Conservation (phyloP, 2,888 invertebrate species). For the Xestoiulus laeticollis region DNA sequence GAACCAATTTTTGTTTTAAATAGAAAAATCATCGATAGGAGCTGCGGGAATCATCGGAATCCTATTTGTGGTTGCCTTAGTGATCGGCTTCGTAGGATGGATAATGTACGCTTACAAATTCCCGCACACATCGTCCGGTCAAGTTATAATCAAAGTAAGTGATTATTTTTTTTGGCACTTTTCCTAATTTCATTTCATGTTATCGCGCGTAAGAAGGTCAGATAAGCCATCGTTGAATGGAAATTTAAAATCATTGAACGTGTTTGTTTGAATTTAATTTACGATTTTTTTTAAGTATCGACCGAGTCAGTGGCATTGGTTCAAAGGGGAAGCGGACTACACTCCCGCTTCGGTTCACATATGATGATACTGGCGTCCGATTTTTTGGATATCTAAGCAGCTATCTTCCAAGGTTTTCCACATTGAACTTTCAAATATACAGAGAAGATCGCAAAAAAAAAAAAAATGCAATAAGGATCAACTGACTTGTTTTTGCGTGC, state of each 20-base stretch:
- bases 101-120: slow-evolving; percentile 92
- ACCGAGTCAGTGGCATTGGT: slow-evolving; percentile 92
- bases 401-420: neutral
- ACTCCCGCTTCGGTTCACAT: slow-evolving; percentile 95
- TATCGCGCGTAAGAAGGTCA: neutral
- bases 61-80: slow-evolving; percentile 74
- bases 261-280: neutral
- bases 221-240: neutral
- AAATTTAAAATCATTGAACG: neutral
- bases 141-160: slow-evolving; percentile 92
- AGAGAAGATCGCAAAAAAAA: neutral
- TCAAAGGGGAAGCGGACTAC: slow-evolving; percentile 90
- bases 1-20: neutral
- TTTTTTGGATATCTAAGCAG: neutral
- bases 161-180: neutral
- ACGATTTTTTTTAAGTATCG: slow-evolving; percentile 78
- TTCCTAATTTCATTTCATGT: neutral
- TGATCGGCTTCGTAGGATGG: slow-evolving; percentile 80
- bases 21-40: slow-evolving; percentile 63
- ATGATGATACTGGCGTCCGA: slow-evolving; percentile 65
- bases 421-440: neutral
- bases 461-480: neutral
- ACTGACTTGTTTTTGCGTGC: neutral
- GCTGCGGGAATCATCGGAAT: slow-evolving; percentile 74
- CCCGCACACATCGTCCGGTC: slow-evolving; percentile 94